Base-by-base conservation (phyloP, 2,888 invertebrate species). In the Latrodectus hesperus region DNA sequence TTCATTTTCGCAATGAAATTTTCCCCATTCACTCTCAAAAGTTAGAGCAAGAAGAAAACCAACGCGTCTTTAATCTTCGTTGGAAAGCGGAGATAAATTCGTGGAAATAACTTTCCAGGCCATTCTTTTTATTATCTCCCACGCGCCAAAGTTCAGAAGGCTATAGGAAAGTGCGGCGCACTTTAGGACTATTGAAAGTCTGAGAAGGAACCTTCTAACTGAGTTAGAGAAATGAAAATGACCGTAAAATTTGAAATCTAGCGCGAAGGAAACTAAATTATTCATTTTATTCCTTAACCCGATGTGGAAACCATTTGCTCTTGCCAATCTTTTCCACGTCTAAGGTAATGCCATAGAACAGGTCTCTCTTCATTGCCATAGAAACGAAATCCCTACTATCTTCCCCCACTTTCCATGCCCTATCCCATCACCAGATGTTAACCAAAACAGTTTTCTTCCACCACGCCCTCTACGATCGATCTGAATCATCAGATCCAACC, bases 261-360 rank as follows among this genome's bases (percentile, higher is more conserved):
- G 70, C 71, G 38, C 55, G 74, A 82, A 70, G 26, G 68, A 82
- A 83, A 83, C 76, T 83, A 70, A 83, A 83, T 83, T 83, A 83
- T 83, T 76, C 75, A 83, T 76, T 71, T 76, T 49, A 64, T 76
- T 51, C 70, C 75, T 17, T 53, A 52, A 16, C 14, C 67, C 60
- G 17, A n/a, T 60, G 71, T 17, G 52, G 71, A 64, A 79, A 79
- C 80, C 64, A 81, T 81, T 73, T 81, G 73, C 80, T 53, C 60
- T 49, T 17, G 16, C 73, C 9, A 81, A 81, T 72, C 60, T 55
- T 79, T 73, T 72, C 73, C 16, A 55, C 26, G n/a, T 53, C 60
- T 71, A 79, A 71, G 79, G 74, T 74, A 55, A 10, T 60, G n/a
- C 53, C 55, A 53, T 38, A 65, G 55, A 76, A 76, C 76, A 76